Evolutionary conservation across 2,888 invertebrate genomes (phyloP).

Genomic region (Gari tellinella): DNA sequence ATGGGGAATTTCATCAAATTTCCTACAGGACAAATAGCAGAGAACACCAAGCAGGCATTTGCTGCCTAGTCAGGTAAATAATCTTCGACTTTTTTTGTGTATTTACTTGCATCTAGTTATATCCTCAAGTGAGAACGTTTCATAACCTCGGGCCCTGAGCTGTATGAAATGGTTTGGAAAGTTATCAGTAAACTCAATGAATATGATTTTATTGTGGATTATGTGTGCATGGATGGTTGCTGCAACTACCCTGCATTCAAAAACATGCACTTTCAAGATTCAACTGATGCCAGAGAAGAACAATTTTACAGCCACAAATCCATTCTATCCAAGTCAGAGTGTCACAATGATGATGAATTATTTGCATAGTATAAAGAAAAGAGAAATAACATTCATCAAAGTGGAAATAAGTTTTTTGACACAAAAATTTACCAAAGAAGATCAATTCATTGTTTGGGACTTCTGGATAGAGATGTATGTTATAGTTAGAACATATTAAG

Average conservation of each 20-base stretch:
- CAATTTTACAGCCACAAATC: conserved; percentile 10
- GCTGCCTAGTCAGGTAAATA: too few species aligned
- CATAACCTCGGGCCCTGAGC: too few species aligned
- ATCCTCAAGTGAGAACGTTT: too few species aligned
- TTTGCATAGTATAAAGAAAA: conserved; percentile 39
- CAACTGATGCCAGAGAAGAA: conserved; percentile 12
- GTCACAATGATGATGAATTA: conserved; percentile 39
- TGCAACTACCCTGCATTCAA: conserved; percentile 27
- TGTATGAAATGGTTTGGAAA: conserved; percentile 35
- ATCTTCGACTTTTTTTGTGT: too few species aligned
- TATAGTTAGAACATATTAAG: too few species aligned
- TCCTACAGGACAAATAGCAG: too few species aligned
- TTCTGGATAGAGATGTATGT: conserved; percentile 35
- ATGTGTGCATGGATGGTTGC: conserved; percentile 34
- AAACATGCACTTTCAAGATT: conserved; percentile 30
- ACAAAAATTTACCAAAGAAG: conserved; percentile 17
- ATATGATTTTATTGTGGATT: conserved; percentile 22
- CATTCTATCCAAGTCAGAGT: conserved; percentile 6
- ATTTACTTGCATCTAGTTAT: too few species aligned
- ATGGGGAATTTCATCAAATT: too few species aligned
- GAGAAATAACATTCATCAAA: conserved; percentile 32
- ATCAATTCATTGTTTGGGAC: conserved; percentile 24
- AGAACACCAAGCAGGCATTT: too few species aligned
- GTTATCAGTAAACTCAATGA: conserved; percentile 21
- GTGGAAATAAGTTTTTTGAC: conserved; percentile 17